These are phyloP conservation scores for Phylloscopus trochiloides DNA, from an alignment of 2,113 vertebrate genomes.

Conservation along the genomic window DNA sequence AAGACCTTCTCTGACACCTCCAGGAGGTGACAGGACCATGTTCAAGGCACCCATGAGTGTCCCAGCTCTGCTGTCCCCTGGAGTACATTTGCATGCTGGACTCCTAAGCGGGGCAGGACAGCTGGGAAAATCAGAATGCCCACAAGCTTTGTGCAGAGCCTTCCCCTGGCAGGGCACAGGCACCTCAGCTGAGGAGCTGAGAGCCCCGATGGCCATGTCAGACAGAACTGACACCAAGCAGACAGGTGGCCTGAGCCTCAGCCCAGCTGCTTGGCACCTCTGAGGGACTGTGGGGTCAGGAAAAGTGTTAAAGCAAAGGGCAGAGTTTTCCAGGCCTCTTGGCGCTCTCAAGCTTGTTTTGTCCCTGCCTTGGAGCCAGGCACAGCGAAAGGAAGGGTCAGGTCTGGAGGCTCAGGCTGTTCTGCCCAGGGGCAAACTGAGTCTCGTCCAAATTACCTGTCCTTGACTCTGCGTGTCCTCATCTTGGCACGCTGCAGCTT, in stretches of 20 bases:
- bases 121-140: background rate
- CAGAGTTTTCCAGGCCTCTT: background rate
- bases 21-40: background rate
- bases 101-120: background rate
- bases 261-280: background rate
- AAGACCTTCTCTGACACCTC: background rate
- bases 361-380: background rate
- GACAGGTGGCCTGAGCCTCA: background rate
- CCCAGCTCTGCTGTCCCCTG: accelerated
- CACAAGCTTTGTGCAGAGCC: background rate
- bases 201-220: background rate
- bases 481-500: background rate
- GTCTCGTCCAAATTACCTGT: background rate
- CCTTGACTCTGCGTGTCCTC: background rate
- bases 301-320: background rate
- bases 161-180: background rate
- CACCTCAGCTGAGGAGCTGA: background rate
- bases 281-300: background rate
- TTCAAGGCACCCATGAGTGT: background rate
- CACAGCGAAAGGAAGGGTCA: accelerated
- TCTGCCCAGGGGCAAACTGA: background rate
- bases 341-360: background rate
- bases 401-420: background rate
- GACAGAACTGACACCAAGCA: accelerated
- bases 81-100: background rate